A percentile compares a stretch with the other conserved stretches of the same genome.
Evolutionary conservation across 2,113 vertebrate species (phyloP).

Genomic region (Eulemur macaco): DNA sequence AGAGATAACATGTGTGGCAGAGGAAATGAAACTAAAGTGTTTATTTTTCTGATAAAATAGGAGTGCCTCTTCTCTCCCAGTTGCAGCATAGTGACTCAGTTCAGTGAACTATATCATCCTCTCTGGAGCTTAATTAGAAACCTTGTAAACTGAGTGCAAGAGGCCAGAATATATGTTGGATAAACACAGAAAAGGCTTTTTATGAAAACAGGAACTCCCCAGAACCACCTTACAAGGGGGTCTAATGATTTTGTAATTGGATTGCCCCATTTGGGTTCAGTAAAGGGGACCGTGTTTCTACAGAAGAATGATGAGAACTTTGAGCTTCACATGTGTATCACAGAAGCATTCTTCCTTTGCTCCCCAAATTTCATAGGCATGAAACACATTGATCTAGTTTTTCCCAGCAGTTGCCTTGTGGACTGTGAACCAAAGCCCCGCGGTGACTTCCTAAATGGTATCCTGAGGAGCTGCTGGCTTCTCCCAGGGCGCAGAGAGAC

Average conservation of each 20-base stretch:
- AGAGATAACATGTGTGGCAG: constrained; percentile 61
- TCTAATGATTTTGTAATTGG: constrained; percentile 61
- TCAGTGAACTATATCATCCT: constrained; percentile 75
- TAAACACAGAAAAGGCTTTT: constrained; percentile 58
- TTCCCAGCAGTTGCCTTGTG: not conserved
- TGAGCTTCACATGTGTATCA: not conserved
- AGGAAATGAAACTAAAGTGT: constrained; percentile 70
- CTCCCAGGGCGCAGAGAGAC: not conserved
- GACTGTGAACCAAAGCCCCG: not conserved
- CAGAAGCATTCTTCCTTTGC: constrained; percentile 1
- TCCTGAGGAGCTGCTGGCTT: not conserved
- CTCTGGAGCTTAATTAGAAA: constrained; percentile 77
- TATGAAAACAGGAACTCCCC: constrained; percentile 42
- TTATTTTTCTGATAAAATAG: constrained; percentile 74
- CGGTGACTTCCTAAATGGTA: not conserved
- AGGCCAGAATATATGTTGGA: constrained; percentile 62
- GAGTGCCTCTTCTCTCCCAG: constrained; percentile 47
- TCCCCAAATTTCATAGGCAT: constrained; percentile 31
- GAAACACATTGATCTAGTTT: not conserved
- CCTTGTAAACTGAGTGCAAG: constrained; percentile 69
- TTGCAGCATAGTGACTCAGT: constrained; percentile 55
- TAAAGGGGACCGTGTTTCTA: not conserved
- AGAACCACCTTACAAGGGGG: constrained; percentile 22
- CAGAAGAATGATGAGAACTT: not conserved
- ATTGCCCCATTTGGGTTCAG: constrained; percentile 51